These are phyloP conservation scores for Sebastes umbrosus DNA, from an alignment of 2,797 vertebrate species.

Conservation along the genomic window DNA sequence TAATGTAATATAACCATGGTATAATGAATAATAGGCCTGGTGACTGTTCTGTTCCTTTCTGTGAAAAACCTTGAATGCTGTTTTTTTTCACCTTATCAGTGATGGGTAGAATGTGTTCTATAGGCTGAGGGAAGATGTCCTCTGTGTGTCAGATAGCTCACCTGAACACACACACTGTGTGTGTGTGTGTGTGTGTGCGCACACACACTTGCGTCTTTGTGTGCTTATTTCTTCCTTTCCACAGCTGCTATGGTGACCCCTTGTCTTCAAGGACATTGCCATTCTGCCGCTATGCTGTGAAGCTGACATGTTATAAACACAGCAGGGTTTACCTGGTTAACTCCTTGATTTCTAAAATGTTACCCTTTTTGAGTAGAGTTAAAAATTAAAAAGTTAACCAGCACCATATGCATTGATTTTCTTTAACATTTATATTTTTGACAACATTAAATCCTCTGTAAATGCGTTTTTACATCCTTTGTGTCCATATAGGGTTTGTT, in stretches of 20 bases:
- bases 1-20: neutral
- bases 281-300: slow-evolving; percentile 23
- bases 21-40: neutral
- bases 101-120: neutral
- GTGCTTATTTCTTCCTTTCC: neutral
- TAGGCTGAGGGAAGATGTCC: neutral
- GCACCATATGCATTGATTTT: neutral
- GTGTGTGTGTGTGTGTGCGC: neutral
- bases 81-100: neutral
- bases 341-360: neutral
- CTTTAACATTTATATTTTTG: neutral
- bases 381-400: neutral
- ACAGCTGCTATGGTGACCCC: slow-evolving; percentile 61
- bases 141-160: slow-evolving; percentile 1
- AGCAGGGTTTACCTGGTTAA: neutral
- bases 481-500: neutral
- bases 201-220: neutral
- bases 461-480: neutral
- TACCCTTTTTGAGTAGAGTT: neutral
- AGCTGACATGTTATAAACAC: neutral
- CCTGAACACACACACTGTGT: slow-evolving; percentile 10
- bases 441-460: neutral
- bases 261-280: slow-evolving; percentile 67
- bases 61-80: neutral
- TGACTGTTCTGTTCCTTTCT: neutral